Evolutionary conservation across 2,888 invertebrate species (phyloP).

Genomic region (Chrysolina haemoptera): DNA sequence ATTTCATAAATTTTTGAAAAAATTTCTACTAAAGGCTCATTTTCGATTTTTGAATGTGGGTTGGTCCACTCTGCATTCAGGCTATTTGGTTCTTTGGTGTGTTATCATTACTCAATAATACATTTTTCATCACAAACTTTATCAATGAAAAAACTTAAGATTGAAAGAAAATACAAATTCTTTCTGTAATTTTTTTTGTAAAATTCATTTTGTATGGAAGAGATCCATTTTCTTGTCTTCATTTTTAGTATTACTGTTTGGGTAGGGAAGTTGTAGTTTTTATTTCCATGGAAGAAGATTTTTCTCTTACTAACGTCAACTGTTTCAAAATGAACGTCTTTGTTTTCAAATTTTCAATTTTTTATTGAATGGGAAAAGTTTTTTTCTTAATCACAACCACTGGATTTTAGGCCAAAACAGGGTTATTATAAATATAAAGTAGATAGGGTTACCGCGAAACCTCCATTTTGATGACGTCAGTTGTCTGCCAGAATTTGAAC

Average conservation of each 20-base stretch:
- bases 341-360: too few species aligned
- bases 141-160: too few species aligned
- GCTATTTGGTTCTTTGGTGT: not conserved
- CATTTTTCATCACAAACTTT: too few species aligned
- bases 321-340: slow-evolving; percentile 43
- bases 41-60: slow-evolving; percentile 16
- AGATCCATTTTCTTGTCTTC: too few species aligned
- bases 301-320: slow-evolving; percentile 41
- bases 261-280: slow-evolving; percentile 39
- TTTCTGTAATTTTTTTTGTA: slow-evolving; percentile 36
- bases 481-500: too few species aligned
- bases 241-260: slow-evolving; percentile 41
- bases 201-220: too few species aligned
- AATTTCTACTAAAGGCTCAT: not conserved
- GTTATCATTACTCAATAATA: too few species aligned
- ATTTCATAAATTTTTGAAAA: not conserved
- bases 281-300: slow-evolving; percentile 36
- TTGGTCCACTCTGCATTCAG: slow-evolving; percentile 18
- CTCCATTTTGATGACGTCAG: too few species aligned
- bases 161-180: too few species aligned
- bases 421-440: too few species aligned
- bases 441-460: too few species aligned
- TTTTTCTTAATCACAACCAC: slow-evolving; percentile 28
- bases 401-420: too few species aligned
- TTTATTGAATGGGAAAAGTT: slow-evolving; percentile 28